Percentiles rank a stretch among this genome's conserved stretches.
Evolutionary conservation across 2,888 invertebrate species (phyloP).

Genomic region (Rotaria macrura): DNA sequence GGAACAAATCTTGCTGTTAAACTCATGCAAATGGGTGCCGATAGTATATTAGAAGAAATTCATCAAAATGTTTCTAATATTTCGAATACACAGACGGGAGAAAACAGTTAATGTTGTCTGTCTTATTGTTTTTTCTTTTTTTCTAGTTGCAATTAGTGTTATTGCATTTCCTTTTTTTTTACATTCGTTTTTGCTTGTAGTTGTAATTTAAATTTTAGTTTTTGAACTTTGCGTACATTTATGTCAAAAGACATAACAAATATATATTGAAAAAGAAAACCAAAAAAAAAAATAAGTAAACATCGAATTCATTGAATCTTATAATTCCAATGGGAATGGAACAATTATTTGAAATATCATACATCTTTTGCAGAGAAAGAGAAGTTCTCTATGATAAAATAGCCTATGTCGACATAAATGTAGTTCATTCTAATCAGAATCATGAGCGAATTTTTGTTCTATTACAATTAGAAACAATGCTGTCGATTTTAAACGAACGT

Average conservation of each 20-base stretch:
- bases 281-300: neutral
- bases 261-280: neutral
- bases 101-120: neutral
- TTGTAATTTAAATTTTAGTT: neutral
- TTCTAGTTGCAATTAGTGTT: neutral
- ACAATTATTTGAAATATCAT: no score
- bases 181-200: neutral
- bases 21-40: slow-evolving; percentile 30
- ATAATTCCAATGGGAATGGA: no score
- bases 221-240: neutral
- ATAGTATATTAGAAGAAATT: slow-evolving; percentile 28
- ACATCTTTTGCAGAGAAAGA: no score
- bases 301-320: no score
- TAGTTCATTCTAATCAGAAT: no score
- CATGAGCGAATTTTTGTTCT: no score
- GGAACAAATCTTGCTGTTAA: slow-evolving; percentile 30
- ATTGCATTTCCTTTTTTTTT: neutral
- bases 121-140: neutral
- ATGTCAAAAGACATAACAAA: neutral
- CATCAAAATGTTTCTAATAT: neutral
- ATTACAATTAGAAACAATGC: no score
- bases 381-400: no score
- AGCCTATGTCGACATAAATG: no score
- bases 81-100: neutral
- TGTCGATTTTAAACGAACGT: no score